Base-by-base conservation (phyloP, 2,888 invertebrate genomes). In the Eulithis testata region DNA sequence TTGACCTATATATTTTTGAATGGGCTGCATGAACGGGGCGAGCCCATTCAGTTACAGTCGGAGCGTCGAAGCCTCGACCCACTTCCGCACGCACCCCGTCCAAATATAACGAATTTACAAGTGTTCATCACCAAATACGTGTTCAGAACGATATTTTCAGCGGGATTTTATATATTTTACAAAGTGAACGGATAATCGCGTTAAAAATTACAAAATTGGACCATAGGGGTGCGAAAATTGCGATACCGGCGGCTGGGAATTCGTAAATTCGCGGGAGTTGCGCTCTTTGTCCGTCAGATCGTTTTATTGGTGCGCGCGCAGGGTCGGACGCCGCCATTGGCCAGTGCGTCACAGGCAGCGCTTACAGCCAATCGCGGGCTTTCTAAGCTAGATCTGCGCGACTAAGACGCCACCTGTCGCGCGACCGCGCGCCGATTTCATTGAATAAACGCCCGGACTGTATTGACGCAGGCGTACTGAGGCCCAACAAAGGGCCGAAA, bases 401-500 rank as follows among this genome's bases (percentile, higher is more conserved):
- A 90, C 82, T 68, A 78, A 76, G 75, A 84, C 92, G 92, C 92
- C 91, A 90, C 91, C 92, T 92, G 91, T 89, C 88, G 90, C 88
- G 74, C 84, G 75, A 75, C 78, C 83, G 84, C 83, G 76, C 83
- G 75, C 81, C 80, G 83, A 81, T 81, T 92, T 90, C 91, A 91
- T 92, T 91, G 91, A 91, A 90, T 82, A 88, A 88, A 87, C 86
- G 84, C 82, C 89, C 87, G 88, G 91, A 88, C 86, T 88, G 86
- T 86, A 79, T 87, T 88, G 83, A 90, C 93, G 93, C 92, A 91
- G 78, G 93, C 92, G 92, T 86, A 88, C 84, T 91, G 90, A 89
- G 91, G 91, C 91, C 93, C 93, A 88, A 91, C 89, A 88, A 90
- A 92, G 93, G 93, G 93, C 92, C 91, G 91, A 89, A 90, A 84